Evolutionary conservation across 2,797 vertebrate genomes (phyloP).

Genomic region (Rhabdomys pumilio): DNA sequence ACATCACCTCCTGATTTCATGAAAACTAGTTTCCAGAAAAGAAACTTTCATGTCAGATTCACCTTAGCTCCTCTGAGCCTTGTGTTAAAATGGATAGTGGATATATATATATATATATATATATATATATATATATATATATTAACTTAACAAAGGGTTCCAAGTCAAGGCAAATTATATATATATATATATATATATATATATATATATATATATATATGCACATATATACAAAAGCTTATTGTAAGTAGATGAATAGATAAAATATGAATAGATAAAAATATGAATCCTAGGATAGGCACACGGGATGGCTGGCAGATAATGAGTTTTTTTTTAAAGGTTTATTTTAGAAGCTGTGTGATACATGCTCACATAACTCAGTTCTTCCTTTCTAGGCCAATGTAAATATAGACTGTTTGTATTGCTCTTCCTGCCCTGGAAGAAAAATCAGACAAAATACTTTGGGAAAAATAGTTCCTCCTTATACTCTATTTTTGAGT

Average conservation of each 20-base stretch:
- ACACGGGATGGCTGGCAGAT: background rate
- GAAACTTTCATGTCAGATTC: background rate
- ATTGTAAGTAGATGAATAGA: background rate
- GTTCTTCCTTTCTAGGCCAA: slow-evolving; percentile 14
- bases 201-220: no score
- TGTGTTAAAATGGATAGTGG: background rate
- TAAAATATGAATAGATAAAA: background rate
- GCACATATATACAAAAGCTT: background rate
- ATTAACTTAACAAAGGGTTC: no score
- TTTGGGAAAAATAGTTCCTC: slow-evolving; percentile 76
- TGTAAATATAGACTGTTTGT: slow-evolving; percentile 77
- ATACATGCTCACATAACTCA: background rate
- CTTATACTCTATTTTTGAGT: slow-evolving; percentile 86
- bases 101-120: no score
- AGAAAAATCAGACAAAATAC: slow-evolving; percentile 82
- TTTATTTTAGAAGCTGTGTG: background rate
- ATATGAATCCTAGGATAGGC: background rate
- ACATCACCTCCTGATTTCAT: background rate
- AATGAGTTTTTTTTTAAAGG: background rate
- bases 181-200: no score
- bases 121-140: no score
- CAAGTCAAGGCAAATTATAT: no score
- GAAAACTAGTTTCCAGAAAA: background rate
- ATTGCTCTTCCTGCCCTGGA: slow-evolving; percentile 84
- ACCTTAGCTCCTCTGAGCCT: background rate